These are phyloP conservation scores for Habroteleia sp. DNA, from an alignment of 2,888 invertebrate species.

Conservation along the genomic window DNA sequence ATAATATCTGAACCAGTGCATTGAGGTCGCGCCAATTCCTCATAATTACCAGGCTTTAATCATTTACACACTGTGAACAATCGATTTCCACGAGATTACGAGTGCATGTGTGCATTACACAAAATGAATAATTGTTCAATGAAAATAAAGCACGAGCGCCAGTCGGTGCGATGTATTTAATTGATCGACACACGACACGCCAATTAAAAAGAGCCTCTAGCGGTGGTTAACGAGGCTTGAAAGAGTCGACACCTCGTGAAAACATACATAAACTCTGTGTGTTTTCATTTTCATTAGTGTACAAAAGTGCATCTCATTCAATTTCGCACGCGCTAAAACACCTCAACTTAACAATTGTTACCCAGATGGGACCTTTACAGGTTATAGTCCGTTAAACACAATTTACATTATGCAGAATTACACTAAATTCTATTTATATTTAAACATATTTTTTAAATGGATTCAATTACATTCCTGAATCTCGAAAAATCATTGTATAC, in stretches of 20 bases:
- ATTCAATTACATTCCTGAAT: too few species aligned
- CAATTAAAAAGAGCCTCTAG: constrained; percentile 67
- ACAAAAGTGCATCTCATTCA: constrained; percentile 36
- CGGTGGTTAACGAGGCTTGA: constrained; percentile 59
- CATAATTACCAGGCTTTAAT: constrained; percentile 64
- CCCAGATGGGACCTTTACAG: constrained; percentile 30
- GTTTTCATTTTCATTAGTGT: constrained; percentile 56
- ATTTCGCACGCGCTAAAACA: constrained; percentile 20
- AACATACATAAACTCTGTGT: constrained; percentile 42
- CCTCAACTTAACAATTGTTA: constrained; percentile 51
- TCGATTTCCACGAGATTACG: constrained; percentile 62
- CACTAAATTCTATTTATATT: constrained; percentile 1
- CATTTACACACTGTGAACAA: constrained; percentile 63
- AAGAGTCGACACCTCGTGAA: constrained; percentile 59
- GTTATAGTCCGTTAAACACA: constrained; percentile 18
- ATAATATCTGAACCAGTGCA: constrained; percentile 48
- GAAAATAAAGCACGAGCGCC: constrained; percentile 59
- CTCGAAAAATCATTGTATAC: too few species aligned
- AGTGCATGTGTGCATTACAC: constrained; percentile 59
- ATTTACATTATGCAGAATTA: constrained; percentile 28
- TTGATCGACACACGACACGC: constrained; percentile 67
- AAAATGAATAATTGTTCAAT: constrained; percentile 64
- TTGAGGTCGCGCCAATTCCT: constrained; percentile 59
- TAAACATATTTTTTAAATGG: not conserved
- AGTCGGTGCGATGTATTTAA: constrained; percentile 60